Base-by-base conservation (phyloP, 2,888 invertebrate genomes). In the Xanthorhoe spadicearia region DNA sequence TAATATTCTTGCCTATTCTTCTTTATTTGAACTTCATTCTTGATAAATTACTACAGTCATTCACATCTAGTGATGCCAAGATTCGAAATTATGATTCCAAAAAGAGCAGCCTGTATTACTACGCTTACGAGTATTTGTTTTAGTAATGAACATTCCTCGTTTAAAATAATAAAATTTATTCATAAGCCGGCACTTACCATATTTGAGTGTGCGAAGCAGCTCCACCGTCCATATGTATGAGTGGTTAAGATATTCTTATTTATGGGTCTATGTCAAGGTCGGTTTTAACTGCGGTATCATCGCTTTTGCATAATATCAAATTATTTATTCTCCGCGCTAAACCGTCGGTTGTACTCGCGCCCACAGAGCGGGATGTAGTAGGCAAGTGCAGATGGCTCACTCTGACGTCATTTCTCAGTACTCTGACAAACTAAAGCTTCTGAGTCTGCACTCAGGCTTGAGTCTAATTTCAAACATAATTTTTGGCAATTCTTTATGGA, bases 121-220 rank as follows among this genome's bases (percentile, higher is more conserved):
- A 92, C 89, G 88, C 77, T 81, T 87, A 90, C 91, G 89, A 87
- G 87, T 92, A 92, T 93, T 93, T 92, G 92, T 93, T 93, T 93
- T 93, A 92, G 93, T 93, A 93, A 93, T 92, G 91, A 92, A 93
- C 92, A 90, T 91, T 88, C 90, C 86, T 86, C 89, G 89, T 92
- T 92, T 93, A 91, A 92, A 92, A 92, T 92, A 92, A 92, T 91
- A 92, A 92, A 92, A 91, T 92, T 84, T 92, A 93, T 93, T 92
- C 93, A 93, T 92, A 93, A 91, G 89, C 87, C 88, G 85, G 88
- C 88, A 90, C 92, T 91, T 91, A 90, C 90, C 91, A 92, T 91
- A 92, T 90, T 88, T 83, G 92, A 88, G 91, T 90, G 89, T 86
- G 90, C 89, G 88, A 86, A 86, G 83, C 84, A 83, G 81, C 87